phyloP scores from a whole-genome alignment of 2,888 invertebrate genomes.

The Gandaritis pyraliata region DNA sequence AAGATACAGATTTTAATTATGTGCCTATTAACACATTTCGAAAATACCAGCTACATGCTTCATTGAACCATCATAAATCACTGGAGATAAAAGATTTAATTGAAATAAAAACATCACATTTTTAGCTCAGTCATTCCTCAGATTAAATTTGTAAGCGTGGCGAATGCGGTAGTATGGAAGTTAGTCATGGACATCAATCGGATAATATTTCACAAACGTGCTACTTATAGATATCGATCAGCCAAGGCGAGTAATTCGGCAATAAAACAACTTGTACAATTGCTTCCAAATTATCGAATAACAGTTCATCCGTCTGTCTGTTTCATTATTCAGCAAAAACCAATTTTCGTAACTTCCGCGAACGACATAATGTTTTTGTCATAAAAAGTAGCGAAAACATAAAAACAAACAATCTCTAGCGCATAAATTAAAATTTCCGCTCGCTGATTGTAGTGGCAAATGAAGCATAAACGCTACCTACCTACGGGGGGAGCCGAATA shows the following conservation, averaged over 20 bases:
- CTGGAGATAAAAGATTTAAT: constrained; percentile 74
- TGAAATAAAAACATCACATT: constrained; percentile 67
- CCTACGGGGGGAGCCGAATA: constrained; percentile 60
- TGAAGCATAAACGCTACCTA: constrained; percentile 75
- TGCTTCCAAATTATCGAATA: constrained; percentile 41
- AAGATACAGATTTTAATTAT: constrained; percentile 47
- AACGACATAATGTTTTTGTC: constrained; percentile 65
- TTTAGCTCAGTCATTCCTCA: constrained; percentile 74
- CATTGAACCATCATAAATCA: constrained; percentile 65
- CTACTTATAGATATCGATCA: constrained; percentile 39
- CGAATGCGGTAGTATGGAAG: constrained; percentile 71
- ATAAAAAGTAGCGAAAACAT: constrained; percentile 68
- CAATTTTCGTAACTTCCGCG: constrained; percentile 70
- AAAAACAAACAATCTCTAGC: constrained; percentile 80
- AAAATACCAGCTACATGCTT: constrained; percentile 27
- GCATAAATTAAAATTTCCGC: constrained; percentile 84
- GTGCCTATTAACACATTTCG: constrained; percentile 35
- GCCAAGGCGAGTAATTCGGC: constrained; percentile 25
- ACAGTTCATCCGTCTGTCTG: constrained; percentile 51
- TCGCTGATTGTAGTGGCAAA: constrained; percentile 69
- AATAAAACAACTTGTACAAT: constrained; percentile 37
- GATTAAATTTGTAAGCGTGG: constrained; percentile 74
- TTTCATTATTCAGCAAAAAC: constrained; percentile 53
- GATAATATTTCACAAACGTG: constrained; percentile 57
- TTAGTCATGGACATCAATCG: constrained; percentile 66